Evolutionary conservation across 1,140 invertebrate genomes (phyloP), one percentile per base, ranked within the genome.

Genomic region (Drosophila erecta): DNA sequence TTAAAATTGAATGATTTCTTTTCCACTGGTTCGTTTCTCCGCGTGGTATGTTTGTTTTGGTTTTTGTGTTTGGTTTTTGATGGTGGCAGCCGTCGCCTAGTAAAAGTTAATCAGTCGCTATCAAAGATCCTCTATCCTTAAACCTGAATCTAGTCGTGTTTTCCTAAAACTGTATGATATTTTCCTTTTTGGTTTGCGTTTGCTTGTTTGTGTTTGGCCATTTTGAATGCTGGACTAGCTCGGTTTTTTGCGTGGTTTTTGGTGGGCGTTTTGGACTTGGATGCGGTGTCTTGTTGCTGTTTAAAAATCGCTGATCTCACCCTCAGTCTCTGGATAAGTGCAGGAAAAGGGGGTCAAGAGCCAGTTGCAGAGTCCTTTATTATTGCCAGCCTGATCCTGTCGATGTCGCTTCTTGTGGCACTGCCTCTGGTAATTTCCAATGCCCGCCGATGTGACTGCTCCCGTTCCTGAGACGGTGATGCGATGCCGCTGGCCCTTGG

Each of bases 271-370:
- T 64, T 40, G 59, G 76, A 76, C 51, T 56, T 30, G 46, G 54
- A 67, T 65, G 51, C 51, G 44, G 40, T 33, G 14, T 43, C 27
- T n/a, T 27, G n/a, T 27, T 53, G 6, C 10, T n/a, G n/a, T 20
- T 59, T 93, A 94, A 87, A 94, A 94, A 78, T 94, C 94, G 86
- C 94, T 94, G 67, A 94, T 94, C 92, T 94, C 94, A 37, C 94
- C 94, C 81, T 94, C 94, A 67, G 94, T 94, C 84, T 95, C 95
- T 51, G 95, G 95, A 87, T 95, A 95, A 91, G 95, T 95, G 92
- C 95, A 95, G 11, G 95, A 95, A 81, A 95, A 95, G 10, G 95
- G 95, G 81, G 95, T 95, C 76, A 95, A 90, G 8, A 91, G 62
- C 90, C 90, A 91, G 30, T 85, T 91, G 76, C 90, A 91, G 12